Base-by-base conservation (phyloP, 2,888 invertebrate species). In the Epistrophe grossulariae region DNA sequence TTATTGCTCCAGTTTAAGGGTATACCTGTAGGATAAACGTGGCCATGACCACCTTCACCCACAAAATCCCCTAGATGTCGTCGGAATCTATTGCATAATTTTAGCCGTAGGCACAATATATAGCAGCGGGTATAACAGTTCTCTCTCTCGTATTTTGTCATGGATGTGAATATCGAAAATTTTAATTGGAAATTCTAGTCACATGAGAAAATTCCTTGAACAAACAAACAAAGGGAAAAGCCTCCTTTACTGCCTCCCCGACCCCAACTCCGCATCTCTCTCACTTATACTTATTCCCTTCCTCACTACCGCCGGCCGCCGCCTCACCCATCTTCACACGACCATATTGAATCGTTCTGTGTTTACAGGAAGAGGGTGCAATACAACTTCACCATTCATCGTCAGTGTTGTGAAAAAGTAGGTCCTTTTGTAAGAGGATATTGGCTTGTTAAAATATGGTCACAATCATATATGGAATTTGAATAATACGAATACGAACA, bases 171-270 rank as follows among this genome's bases (percentile, higher is more conserved):
- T 79, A 81, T 74, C 57, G 81, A 73, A 79, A 73, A 80, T 83
- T 87, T 83, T 83, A 87, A 88, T 88, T 87, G 83, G 88, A 88
- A 87, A 77, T 83, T 88, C 83, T 88, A 88, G 82, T 88, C 82
- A 79, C 60, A 84, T 84, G 70, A 66, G 81, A 91, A 91, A 89
- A 91, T 90, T 85, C 91, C 90, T 79, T 91, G 90, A 88, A 76
- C 76, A 79, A 76, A 59, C 80, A 79, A 74, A 71, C 73, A 74
- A 70, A 57, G 50, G 79, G 0, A 59, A 57, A 50, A 13, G 5
- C 28, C 31, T 15, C 11, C 50, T 9, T 40, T 17, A n/a, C n/a
- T n/a, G n/a, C 60, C 13, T 1, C 17, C 19, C 35, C 38, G 17
- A 11, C 40, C 9, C 40, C 13, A 40, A 17, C 40, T 9, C 24